Percentiles rank a stretch among this genome's conserved stretches.
Conservation (phyloP, 2,888 invertebrate genomes). For the Melipona beecheii region DNA sequence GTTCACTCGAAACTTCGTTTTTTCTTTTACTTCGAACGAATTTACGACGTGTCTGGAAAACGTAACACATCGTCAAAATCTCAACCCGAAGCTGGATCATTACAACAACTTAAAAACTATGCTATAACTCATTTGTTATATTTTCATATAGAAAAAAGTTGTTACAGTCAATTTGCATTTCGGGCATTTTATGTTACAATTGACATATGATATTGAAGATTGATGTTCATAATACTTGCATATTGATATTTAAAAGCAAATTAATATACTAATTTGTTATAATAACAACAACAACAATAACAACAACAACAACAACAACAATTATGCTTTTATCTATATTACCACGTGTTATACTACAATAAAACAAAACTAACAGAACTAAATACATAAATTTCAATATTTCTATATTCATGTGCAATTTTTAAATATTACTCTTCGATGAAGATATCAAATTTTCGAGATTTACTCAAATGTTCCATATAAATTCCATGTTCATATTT, state of each 20-base stretch:
- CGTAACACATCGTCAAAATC: not conserved
- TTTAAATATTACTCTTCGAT: too few species aligned
- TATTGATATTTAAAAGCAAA: too few species aligned
- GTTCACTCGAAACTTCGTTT: constrained; percentile 8
- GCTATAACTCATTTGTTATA: not conserved
- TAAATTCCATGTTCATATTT: not conserved
- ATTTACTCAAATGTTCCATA: not conserved
- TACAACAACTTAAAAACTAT: not conserved
- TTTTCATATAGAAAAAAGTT: not conserved
- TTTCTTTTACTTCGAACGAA: not conserved
- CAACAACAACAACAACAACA: too few species aligned
- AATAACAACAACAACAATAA: too few species aligned
- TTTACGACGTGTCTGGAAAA: not conserved
- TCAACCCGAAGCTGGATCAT: not conserved
- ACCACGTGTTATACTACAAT: too few species aligned
- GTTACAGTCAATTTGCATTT: not conserved
- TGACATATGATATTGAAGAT: not conserved
- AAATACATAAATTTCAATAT: too few species aligned
- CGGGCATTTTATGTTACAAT: not conserved
- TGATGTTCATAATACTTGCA: not conserved
- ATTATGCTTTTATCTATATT: too few species aligned
- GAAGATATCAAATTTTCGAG: not conserved
- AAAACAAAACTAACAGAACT: too few species aligned
- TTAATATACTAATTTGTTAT: too few species aligned
- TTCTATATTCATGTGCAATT: too few species aligned